Base-by-base conservation (phyloP, 1,140 invertebrate species). In the Melipona quadrifasciata region DNA sequence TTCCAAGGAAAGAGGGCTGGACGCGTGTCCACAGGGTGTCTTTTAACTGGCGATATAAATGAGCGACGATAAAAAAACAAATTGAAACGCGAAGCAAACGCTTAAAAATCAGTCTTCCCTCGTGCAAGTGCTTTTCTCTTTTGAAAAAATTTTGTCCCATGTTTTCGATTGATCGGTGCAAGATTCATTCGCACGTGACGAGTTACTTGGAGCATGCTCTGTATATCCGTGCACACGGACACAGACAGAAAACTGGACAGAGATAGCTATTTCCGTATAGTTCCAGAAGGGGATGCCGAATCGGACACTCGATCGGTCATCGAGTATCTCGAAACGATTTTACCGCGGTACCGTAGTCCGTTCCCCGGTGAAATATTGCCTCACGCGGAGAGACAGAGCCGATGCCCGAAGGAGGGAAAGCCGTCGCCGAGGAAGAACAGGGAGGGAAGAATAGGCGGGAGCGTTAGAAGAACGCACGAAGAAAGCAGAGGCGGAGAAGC, bases 331-430 rank as follows among this genome's bases (percentile, higher is more conserved):
- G 74, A 77, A 90, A 86, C 85, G 88, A 90, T 89, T 89, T 87
- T 47, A 75, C 71, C 78, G 72, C 68, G 78, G 75, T 82, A 58
- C 64, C 80, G 34, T 64, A 55, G 84, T 87, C 72, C 74, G 79
- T 61, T 64, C 64, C 58, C 57, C 53, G 80, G 72, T 89, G 86
- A 89, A 91, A 91, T 89, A 91, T 90, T 90, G 88, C 88, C 73
- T 68, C 61, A 58, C 85, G 47, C 72, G 80, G 55, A 57, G 64
- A 57, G 61, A 71, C 77, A 73, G 76, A 34, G 73, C 61, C 64
- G 75, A 85, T 51, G 47, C 39, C 19, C 17, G 21, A 51, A 73
- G 47, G 79, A 67, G 65, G 64, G 73, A 39, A 70, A 61, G 39
- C 39, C 34, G 70, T 51, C 39, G 47, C 64, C n/a, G 31, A 21